A percentile compares a stretch with the other conserved stretches of the same genome.
Evolutionary conservation across 37 sponge, comb jelly and placozoan species (phyloP).

Genomic region (Halichondria panicea): DNA sequence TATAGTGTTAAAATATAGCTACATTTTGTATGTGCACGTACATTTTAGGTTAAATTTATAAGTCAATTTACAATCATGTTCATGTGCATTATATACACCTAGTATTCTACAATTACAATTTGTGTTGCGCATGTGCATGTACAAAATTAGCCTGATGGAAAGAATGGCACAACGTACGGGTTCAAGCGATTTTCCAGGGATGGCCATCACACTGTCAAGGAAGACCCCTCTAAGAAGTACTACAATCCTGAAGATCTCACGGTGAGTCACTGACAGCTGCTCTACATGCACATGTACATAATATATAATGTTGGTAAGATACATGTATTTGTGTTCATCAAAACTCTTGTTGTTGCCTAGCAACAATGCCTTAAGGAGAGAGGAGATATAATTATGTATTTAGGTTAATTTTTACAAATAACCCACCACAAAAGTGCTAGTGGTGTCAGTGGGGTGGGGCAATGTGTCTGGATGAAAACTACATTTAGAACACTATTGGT

Average conservation of each 20-base stretch:
- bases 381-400: not conserved
- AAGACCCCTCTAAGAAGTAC: slow-evolving; percentile 29
- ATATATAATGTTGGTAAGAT: not conserved
- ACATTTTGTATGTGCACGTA: not conserved
- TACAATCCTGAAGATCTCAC: slow-evolving; percentile 54
- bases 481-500: no score
- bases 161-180: slow-evolving; percentile 13
- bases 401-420: no score
- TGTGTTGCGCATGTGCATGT: not conserved
- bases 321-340: no score
- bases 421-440: no score
- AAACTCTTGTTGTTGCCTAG: no score
- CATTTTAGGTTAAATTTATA: no score
- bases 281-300: not conserved
- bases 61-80: not conserved
- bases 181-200: slow-evolving; percentile 77
- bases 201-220: slow-evolving; percentile 71
- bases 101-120: not conserved
- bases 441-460: no score
- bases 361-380: not conserved
- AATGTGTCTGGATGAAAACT: no score
- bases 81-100: not conserved
- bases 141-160: not conserved
- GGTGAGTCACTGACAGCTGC: slow-evolving; percentile 13
- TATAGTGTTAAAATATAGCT: not conserved